Evolutionary conservation across 2,113 vertebrate genomes (phyloP), one percentile per base, ranked within the genome.

Genomic region (Amblyopsis rosae): DNA sequence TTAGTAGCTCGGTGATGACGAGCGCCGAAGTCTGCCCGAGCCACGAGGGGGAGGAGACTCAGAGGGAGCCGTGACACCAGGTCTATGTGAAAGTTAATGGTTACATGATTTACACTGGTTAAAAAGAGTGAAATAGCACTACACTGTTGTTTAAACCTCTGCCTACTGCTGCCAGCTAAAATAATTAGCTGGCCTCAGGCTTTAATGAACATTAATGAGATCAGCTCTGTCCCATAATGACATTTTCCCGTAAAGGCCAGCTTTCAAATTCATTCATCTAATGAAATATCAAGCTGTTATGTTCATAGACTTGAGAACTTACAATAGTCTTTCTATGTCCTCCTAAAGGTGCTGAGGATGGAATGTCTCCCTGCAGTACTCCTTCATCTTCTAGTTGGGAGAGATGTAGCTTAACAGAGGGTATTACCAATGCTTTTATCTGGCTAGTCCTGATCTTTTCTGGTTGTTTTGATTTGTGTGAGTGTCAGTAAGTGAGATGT

Each of bases 341-440:
- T 54, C 72, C 11, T 15, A 10, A 12, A 95, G 94, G 35, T 78
- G 79, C 70, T 8, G 92, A 94, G 1, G 94, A 96, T 1, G 90
- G 49, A 1, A 65, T 62, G 0, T 91, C 81, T 0, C 87, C 93
- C 0, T 91, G 91, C 79, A 92, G 83, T 32, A 92, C 92, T 4
- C 79, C 85, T 0, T 82, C 77, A 5, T 91, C 88, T 0, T 85
- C 89, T 0, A 50, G 88, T 63, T 90, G 83, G 68, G 93, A 96
- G 62, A 88, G 64, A 72, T 89, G 87, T 33, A 87, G 61, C 71
- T 91, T 91, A 33, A 84, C 91, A 0, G 92, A 95, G 80, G 93
- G 96, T 96, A 84, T 71, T 72, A 67, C 68, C 48, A 19, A 45
- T 62, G 51, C 13, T 58, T 3, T 33, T 26, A 12, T 6, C n/a